A percentile compares a stretch with the other conserved stretches of the same genome.
phyloP scores from a whole-genome alignment of 2,113 vertebrate genomes.

The Bettongia penicillata region DNA sequence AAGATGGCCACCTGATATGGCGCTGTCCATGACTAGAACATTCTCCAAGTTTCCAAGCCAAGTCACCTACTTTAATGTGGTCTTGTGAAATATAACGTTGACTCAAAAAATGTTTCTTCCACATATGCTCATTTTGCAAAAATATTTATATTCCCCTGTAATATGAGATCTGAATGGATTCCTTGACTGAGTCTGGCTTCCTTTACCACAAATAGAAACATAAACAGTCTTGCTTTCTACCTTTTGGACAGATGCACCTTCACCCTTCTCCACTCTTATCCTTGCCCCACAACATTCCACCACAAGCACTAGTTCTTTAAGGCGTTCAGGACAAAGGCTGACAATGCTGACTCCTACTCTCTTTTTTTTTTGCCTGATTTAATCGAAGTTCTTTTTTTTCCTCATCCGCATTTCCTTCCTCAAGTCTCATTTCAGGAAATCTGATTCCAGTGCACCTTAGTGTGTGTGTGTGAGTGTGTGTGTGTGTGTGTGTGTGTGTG shows the following conservation, averaged over 20 bases:
- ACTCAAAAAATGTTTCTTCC: slow-evolving; percentile 29
- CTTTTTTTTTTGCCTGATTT: neutral
- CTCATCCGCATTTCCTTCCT: neutral
- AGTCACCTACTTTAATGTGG: slow-evolving; percentile 21
- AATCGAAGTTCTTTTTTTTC: neutral
- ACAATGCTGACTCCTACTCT: neutral
- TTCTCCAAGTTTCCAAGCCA: slow-evolving; percentile 19
- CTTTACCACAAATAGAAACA: slow-evolving; percentile 33
- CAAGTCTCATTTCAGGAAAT: neutral
- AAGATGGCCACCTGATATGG: slow-evolving; percentile 22
- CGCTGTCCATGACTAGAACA: neutral
- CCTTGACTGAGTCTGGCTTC: neutral
- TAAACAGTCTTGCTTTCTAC: neutral
- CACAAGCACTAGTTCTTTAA: neutral
- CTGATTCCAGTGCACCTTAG: neutral
- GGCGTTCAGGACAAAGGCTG: neutral
- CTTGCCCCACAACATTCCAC: neutral
- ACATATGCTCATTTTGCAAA: slow-evolving; percentile 1
- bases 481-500: neutral
- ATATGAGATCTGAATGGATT: neutral
- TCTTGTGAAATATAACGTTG: slow-evolving; percentile 1
- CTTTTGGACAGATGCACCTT: slow-evolving; percentile 2
- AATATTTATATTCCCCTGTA: neutral
- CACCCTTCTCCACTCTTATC: neutral
- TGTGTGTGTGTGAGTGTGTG: neutral